Conservation (phyloP, 1,140 invertebrate species). For the Bombyx mori region DNA sequence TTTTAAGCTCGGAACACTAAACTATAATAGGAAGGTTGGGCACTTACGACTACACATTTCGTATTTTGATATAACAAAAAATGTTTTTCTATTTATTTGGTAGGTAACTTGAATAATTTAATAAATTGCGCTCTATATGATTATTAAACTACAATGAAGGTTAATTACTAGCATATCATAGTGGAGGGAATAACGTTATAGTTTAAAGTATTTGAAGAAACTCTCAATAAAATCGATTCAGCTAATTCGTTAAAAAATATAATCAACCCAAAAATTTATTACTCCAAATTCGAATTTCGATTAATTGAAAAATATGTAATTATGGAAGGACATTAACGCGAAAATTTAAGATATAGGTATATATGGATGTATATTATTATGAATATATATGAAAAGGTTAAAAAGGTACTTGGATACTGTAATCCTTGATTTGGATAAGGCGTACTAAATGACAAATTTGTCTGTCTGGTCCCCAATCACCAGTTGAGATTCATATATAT, state of each 20-base stretch:
- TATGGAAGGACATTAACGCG: too few relatives aligned
- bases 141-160: conserved; percentile 14
- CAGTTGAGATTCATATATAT: conserved; percentile 33
- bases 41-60: too few relatives aligned
- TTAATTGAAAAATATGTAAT: too few relatives aligned
- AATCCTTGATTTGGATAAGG: conserved; percentile 25
- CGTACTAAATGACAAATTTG: conserved; percentile 29
- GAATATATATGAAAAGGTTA: background rate
- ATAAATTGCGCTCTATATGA: too few relatives aligned
- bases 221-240: background rate
- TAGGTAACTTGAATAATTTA: too few relatives aligned
- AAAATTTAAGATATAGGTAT: too few relatives aligned
- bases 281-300: too few relatives aligned
- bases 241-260: too few relatives aligned
- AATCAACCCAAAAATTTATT: too few relatives aligned
- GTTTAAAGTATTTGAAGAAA: conserved; percentile 45
- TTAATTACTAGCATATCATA: conserved; percentile 37
- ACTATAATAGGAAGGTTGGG: too few relatives aligned
- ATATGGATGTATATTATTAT: too few relatives aligned
- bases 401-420: conserved; percentile 15
- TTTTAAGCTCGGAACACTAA: too few relatives aligned
- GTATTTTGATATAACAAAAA: background rate
- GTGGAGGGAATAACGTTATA: conserved; percentile 62
- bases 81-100: background rate
- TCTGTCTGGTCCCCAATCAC: conserved; percentile 51